These are phyloP conservation scores for Melipona beecheii DNA, from an alignment of 2,888 invertebrate genomes.

Conservation along the genomic window DNA sequence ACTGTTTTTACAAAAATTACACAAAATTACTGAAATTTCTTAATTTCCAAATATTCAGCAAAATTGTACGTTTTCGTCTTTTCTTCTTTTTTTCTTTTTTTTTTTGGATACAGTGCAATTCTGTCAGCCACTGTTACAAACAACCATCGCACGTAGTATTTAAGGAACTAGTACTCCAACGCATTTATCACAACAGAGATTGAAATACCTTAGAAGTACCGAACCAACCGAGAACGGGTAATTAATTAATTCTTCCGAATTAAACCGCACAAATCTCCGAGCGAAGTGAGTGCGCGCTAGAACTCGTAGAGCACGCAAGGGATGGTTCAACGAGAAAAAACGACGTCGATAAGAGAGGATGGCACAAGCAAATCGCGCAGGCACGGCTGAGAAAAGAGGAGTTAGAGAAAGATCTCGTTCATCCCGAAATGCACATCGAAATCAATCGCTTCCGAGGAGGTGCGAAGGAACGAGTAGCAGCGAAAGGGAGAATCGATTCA, in stretches of 20 bases:
- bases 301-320: background rate
- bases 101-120: background rate
- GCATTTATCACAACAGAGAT: background rate
- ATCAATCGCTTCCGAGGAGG: slow-evolving; percentile 44
- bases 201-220: background rate
- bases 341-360: background rate
- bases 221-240: background rate
- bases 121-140: background rate
- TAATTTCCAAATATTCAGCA: too few species aligned
- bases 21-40: too few species aligned
- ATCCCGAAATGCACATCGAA: slow-evolving; percentile 76
- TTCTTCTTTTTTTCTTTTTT: background rate
- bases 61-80: too few species aligned
- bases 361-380: slow-evolving; percentile 53
- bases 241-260: slow-evolving; percentile 24
- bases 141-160: slow-evolving; percentile 22
- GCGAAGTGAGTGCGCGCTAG: background rate
- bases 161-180: background rate
- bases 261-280: background rate
- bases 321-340: background rate
- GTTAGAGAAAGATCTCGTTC: slow-evolving; percentile 46
- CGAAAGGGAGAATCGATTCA: slow-evolving; percentile 16
- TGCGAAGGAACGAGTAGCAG: slow-evolving; percentile 26
- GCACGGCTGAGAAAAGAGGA: slow-evolving; percentile 44
- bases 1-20: too few species aligned